phyloP scores from a whole-genome alignment of 2,797 vertebrate species.

The Myiotriccus ornatus region DNA sequence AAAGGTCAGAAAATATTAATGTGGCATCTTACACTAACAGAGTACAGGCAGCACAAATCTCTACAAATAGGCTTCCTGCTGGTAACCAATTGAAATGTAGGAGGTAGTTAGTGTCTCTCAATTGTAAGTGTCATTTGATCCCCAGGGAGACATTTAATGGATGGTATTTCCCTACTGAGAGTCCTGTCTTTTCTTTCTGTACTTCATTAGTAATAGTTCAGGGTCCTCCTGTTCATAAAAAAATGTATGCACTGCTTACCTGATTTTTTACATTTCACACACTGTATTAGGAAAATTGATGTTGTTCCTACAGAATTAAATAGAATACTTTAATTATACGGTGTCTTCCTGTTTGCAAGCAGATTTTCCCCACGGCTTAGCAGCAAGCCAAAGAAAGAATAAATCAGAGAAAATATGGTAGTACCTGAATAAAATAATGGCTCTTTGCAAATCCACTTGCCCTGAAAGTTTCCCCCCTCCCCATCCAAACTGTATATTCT shows the following conservation, averaged over 20 bases:
- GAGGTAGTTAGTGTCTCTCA: background rate
- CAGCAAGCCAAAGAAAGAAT: background rate
- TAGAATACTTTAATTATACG: background rate
- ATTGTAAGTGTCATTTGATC: constrained; percentile 32
- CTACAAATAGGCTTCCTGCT: background rate
- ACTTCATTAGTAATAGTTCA: constrained; percentile 19
- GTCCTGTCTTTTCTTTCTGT: background rate
- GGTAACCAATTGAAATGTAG: background rate
- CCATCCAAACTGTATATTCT: background rate
- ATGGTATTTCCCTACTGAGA: constrained; percentile 8
- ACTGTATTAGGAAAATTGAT: background rate
- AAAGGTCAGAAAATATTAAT: constrained; percentile 64
- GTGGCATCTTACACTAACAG: background rate
- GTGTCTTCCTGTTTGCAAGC: background rate
- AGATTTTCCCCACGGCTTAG: background rate
- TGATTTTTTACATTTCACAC: background rate
- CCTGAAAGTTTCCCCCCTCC: background rate
- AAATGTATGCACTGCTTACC: constrained; percentile 23
- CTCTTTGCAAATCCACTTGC: background rate
- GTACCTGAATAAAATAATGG: background rate
- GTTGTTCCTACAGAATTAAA: background rate
- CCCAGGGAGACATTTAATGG: constrained; percentile 18
- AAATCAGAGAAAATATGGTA: background rate
- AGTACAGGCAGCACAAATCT: background rate
- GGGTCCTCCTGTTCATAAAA: constrained; percentile 40